Conservation (phyloP, 2,113 vertebrate genomes). For the Pelodiscus sinensis region DNA sequence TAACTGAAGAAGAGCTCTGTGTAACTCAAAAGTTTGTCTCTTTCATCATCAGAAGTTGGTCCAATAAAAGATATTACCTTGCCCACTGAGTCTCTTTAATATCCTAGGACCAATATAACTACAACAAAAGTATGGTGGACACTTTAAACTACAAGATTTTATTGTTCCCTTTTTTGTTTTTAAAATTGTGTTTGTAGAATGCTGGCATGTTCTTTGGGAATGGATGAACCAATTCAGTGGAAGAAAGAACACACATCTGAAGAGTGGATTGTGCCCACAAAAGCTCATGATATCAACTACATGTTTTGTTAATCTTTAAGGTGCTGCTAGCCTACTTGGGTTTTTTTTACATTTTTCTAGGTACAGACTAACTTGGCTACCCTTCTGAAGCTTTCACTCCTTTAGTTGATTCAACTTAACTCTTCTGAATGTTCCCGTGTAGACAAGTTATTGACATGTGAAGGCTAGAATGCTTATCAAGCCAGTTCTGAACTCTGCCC, state of each 20-base stretch:
- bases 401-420: background rate
- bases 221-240: background rate
- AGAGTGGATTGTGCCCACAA: too few relatives aligned
- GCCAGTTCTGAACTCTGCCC: background rate
- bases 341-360: too few relatives aligned
- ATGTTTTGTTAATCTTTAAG: too few relatives aligned
- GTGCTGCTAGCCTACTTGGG: too few relatives aligned
- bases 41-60: background rate
- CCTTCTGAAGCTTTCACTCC: background rate
- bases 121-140: background rate
- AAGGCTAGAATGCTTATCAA: background rate
- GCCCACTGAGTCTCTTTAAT: background rate
- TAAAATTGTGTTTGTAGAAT: background rate
- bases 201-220: accelerated
- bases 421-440: background rate
- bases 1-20: background rate
- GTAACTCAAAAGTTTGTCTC: background rate
- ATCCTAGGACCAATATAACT: background rate
- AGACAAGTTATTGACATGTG: background rate
- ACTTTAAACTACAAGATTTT: background rate
- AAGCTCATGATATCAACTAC: too few relatives aligned
- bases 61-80: background rate
- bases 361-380: too few relatives aligned
- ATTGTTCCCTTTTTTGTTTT: background rate
- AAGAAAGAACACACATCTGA: background rate